Conservation (phyloP, 2,797 vertebrate species). For the Ibycter americanus region DNA sequence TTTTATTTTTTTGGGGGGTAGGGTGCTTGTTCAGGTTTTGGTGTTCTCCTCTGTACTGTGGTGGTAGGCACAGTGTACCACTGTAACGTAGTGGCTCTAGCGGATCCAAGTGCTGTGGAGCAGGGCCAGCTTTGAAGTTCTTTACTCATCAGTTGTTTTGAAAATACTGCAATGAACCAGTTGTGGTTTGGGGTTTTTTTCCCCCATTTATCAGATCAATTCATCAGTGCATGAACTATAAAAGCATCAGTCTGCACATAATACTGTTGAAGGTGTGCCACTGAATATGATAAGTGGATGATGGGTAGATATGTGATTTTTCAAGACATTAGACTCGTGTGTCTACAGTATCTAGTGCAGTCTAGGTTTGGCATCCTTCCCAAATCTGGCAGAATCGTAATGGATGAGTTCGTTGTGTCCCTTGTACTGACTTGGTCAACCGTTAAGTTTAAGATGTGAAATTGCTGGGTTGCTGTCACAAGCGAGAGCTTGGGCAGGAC, state of each 20-base stretch:
- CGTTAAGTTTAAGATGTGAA: not conserved
- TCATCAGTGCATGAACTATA: not conserved
- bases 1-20: not conserved
- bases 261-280: not conserved
- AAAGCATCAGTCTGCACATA: not conserved
- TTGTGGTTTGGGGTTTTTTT: not conserved
- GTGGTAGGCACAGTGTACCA: not conserved
- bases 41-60: not conserved
- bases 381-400: not conserved
- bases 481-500: not conserved
- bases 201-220: not conserved
- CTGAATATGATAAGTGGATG: not conserved
- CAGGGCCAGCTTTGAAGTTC: not conserved
- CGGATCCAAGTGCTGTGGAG: not conserved
- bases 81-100: fast-evolving
- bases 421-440: not conserved
- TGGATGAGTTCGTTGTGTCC: not conserved
- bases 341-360: not conserved
- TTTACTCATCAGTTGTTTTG: not conserved
- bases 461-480: fast-evolving
- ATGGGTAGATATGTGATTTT: not conserved
- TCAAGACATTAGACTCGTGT: not conserved
- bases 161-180: not conserved
- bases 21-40: not conserved
- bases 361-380: not conserved